Evolutionary conservation across 1,140 invertebrate species (phyloP), one percentile per base, ranked within the genome.

Genomic region (Ostrea denselamellosa): DNA sequence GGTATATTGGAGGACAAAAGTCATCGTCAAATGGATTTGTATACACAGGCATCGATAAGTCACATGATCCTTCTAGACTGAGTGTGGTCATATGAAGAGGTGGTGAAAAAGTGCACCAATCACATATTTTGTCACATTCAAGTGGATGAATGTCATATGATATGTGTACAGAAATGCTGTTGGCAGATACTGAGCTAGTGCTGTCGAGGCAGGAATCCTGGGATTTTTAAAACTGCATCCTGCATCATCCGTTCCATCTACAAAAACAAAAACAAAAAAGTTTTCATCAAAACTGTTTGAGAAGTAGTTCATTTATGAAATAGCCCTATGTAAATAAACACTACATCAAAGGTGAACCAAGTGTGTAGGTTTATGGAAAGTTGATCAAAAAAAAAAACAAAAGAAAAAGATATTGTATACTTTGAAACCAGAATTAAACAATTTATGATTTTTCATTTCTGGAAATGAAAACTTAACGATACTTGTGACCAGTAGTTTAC

Each of bases 221-320:
- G 86, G 44, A 83, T 44, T 68, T 82, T 83, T 44, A 44, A 83
- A 58, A 83, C 53, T 44, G 86, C 86, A 65, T 87, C 86, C 28
- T 68, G 81, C 86, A 87, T 87, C 86, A 87, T 87, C 56, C 62
- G 58, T 52, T 87, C 86, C 86, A 87, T 87, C 86, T 87, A 83
- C n/a, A 83, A 83, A 25, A 81, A 82, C 22, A 25, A 62, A 62
- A 62, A 62, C n/a, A 28, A 71, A 28, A n/a, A n/a, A 62, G 34
- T 44, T 44, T 62, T 19, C n/a, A 62, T 62, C 58, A 62, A 62
- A 62, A 14, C 9, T 62, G 10, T 62, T 62, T 10, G 14, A 44
- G 34, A 1, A 44, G 34, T 44, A 44, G 34, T 44, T 44, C 34
- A 44, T 44, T 44, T 44, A 44, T 44, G 1, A 44, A 44, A 44